These are phyloP conservation scores for Ageneiosus marmoratus DNA, from an alignment of 2,113 vertebrate genomes.

Conservation along the genomic window DNA sequence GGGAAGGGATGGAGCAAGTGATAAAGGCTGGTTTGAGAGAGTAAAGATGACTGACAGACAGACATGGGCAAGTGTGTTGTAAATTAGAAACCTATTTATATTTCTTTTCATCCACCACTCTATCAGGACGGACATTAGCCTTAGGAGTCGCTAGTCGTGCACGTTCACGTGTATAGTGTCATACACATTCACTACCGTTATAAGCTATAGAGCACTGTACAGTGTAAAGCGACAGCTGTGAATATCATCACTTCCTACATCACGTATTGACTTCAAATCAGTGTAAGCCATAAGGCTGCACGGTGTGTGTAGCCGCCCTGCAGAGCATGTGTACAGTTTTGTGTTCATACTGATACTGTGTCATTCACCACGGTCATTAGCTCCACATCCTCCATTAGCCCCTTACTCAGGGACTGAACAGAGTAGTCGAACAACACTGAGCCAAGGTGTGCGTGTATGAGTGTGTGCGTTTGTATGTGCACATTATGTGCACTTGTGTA, in stretches of 20 bases:
- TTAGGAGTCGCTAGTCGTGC: constrained; percentile 52
- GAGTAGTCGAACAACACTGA: constrained; percentile 76
- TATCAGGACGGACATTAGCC: constrained; percentile 48
- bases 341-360: constrained; percentile 41
- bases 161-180: constrained; percentile 41
- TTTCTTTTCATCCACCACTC: constrained; percentile 48
- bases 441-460: constrained; percentile 59
- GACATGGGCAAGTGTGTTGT: constrained; percentile 51
- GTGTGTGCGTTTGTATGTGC: constrained; percentile 26
- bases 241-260: constrained; percentile 30
- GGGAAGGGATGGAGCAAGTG: constrained; percentile 12
- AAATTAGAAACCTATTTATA: constrained; percentile 39
- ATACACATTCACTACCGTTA: constrained; percentile 43
- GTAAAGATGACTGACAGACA: constrained; percentile 62
- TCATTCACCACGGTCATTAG: constrained; percentile 40
- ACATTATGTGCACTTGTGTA: constrained; percentile 8
- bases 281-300: constrained; percentile 43
- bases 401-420: constrained; percentile 65
- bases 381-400: constrained; percentile 52
- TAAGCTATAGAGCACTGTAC: constrained; percentile 42
- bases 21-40: constrained; percentile 40
- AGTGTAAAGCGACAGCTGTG: constrained; percentile 41
- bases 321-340: constrained; percentile 37
- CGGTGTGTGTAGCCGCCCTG: constrained; percentile 18
- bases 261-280: constrained; percentile 34